A percentile compares a stretch with the other conserved stretches of the same genome.
Evolutionary conservation across 2,888 invertebrate species (phyloP).

Genomic region (Himalopsyche kuldschensis): DNA sequence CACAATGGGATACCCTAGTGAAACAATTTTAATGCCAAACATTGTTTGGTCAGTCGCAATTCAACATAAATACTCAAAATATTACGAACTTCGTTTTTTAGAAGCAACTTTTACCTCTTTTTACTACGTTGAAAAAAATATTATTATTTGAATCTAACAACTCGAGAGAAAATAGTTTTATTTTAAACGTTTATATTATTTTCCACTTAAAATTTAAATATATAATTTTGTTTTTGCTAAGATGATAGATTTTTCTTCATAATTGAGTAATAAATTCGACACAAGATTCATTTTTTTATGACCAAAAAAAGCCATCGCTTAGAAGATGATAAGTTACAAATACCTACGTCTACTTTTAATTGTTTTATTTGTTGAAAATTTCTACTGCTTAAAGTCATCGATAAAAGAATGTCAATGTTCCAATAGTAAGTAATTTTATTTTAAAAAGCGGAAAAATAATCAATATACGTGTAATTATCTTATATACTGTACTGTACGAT

Average conservation of each 20-base stretch:
- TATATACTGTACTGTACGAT: no score
- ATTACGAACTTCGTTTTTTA: neutral
- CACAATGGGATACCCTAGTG: constrained; percentile 14
- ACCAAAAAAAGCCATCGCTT: neutral
- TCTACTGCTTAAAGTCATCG: no score
- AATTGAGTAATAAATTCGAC: neutral
- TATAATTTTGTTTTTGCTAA: neutral
- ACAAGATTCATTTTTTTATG: neutral
- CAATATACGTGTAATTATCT: no score
- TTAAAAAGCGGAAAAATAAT: no score
- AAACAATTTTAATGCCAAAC: constrained; percentile 19
- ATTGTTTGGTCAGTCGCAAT: constrained; percentile 20
- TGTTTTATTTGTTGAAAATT: no score
- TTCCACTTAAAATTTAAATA: neutral
- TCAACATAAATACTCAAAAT: neutral
- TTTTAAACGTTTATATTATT: neutral
- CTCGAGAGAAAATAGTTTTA: neutral
- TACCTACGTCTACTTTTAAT: neutral
- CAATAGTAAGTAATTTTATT: no score
- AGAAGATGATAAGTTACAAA: neutral
- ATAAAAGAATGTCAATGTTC: no score
- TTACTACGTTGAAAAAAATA: neutral
- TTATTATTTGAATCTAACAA: neutral
- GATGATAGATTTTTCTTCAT: neutral
- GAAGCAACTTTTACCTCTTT: neutral